Conservation (phyloP, 2,797 vertebrate species). For the Mionectes olivaceus region DNA sequence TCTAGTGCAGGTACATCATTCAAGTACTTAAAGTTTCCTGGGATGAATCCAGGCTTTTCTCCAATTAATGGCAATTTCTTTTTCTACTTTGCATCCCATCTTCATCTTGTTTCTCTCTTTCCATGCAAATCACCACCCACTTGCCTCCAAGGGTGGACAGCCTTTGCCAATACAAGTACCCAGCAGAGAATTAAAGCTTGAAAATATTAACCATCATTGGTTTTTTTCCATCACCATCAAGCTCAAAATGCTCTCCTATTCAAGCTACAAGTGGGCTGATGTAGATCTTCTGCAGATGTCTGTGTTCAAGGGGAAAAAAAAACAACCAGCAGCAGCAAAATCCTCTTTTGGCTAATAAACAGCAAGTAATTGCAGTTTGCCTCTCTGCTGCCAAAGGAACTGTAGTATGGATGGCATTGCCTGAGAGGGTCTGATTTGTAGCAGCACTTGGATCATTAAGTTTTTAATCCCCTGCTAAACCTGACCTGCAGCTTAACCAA, state of each 20-base stretch:
- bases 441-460: neutral
- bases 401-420: neutral
- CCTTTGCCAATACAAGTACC: constrained; percentile 52
- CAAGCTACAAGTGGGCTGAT: constrained; percentile 50
- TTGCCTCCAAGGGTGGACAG: constrained; percentile 62
- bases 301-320: neutral
- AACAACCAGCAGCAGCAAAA: neutral
- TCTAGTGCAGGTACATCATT: neutral
- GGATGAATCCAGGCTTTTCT: neutral
- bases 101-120: constrained; percentile 14
- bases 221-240: constrained; percentile 18
- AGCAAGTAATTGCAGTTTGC: neutral
- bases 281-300: constrained; percentile 52
- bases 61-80: constrained; percentile 14
- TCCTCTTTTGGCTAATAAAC: constrained; percentile 21
- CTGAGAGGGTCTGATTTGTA: neutral
- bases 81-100: constrained; percentile 4
- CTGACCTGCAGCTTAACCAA: neutral
- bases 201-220: neutral
- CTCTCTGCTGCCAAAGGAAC: neutral
- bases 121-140: constrained; percentile 60
- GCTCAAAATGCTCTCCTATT: constrained; percentile 12
- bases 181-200: constrained; percentile 37
- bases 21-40: neutral
- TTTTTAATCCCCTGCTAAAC: neutral